Evolutionary conservation across 2,797 vertebrate species (phyloP), one percentile per base, ranked within the genome.

Genomic region (Pterois miles): DNA sequence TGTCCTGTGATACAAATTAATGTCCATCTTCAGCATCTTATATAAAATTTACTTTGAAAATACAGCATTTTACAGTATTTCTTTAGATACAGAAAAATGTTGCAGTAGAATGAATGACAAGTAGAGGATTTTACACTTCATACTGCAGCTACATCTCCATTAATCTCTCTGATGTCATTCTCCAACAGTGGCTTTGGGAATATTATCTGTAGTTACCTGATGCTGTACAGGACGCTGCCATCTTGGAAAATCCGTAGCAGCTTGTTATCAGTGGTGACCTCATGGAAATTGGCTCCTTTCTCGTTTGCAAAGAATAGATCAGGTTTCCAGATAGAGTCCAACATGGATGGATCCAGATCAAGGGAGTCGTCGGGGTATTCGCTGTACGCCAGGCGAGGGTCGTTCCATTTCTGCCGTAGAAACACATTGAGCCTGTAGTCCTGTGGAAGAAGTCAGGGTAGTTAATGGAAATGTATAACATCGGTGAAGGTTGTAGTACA

Each of bases 251-350:
- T 98, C 65, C 97, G 95, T 65, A 99, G 93, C 58, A 99, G 93
- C 91, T 99, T 99, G 95, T 99, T 98, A 92, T 98, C 97, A 0
- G 97, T 98, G 74, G 97, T 98, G 93, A 98, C 97, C 88, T 97
- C 98, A 0, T 99, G 97, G 93, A 99, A 99, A 88, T 96, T 97
- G 89, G 98, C 97, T 65, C 97, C 97, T 90, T 99, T 99, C 89
- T 99, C 97, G 0, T 99, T 99, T 84, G 97, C 97, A 1, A 99
- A 98, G 95, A 98, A 99, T 78, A 99, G 86, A 77, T 99, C 97
- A 8, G 97, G 98, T 91, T 98, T 99, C 97, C 97, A 99, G 93
- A 98, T 99, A 65, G 97, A 98, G 92, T 98, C 97, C 5, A 99
- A 89, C 97, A 99, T 99, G 83, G 98, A 98, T 13, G 98, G 97